Evolutionary conservation across 2,888 invertebrate genomes (phyloP).

Genomic region (Phalangium opilio): DNA sequence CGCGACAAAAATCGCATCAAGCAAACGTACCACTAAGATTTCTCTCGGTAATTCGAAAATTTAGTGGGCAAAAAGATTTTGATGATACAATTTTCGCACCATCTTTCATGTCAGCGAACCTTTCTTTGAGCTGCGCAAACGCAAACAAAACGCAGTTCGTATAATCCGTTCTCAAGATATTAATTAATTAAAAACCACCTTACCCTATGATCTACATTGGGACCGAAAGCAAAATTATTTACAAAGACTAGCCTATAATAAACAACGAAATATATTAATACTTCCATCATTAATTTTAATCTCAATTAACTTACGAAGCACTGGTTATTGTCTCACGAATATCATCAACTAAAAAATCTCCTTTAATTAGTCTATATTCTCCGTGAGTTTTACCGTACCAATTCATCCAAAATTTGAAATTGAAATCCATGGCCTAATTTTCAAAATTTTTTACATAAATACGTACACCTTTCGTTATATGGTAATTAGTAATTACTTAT

Average conservation of each 20-base stretch:
- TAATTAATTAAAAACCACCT: slow-evolving; percentile 8
- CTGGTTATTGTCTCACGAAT: slow-evolving; percentile 86
- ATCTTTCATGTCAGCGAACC: slow-evolving; percentile 88
- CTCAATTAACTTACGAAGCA: slow-evolving; percentile 44
- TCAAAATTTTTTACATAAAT: too few relatives aligned
- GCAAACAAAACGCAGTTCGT: background rate
- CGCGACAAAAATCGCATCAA: background rate
- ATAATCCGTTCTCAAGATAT: background rate
- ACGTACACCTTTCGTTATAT: too few relatives aligned
- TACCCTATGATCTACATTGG: slow-evolving; percentile 73
- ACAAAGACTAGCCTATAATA: slow-evolving; percentile 70
- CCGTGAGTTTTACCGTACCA: slow-evolving; percentile 95
- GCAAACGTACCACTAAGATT: slow-evolving; percentile 62
- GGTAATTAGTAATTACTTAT: too few relatives aligned
- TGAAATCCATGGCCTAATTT: slow-evolving; percentile 61
- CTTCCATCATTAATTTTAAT: background rate
- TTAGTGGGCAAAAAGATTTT: slow-evolving; percentile 95
- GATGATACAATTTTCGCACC: slow-evolving; percentile 95
- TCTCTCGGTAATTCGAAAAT: slow-evolving; percentile 93
- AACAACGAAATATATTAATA: slow-evolving; percentile 1
- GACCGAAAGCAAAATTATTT: slow-evolving; percentile 98
- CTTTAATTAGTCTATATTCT: slow-evolving; percentile 78
- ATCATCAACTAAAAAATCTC: slow-evolving; percentile 84
- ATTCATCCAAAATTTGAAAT: slow-evolving; percentile 88
- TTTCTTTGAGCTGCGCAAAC: slow-evolving; percentile 62